These are phyloP conservation scores for Xiphophorus birchmanni DNA, from an alignment of 2,797 vertebrate species.

Conservation along the genomic window DNA sequence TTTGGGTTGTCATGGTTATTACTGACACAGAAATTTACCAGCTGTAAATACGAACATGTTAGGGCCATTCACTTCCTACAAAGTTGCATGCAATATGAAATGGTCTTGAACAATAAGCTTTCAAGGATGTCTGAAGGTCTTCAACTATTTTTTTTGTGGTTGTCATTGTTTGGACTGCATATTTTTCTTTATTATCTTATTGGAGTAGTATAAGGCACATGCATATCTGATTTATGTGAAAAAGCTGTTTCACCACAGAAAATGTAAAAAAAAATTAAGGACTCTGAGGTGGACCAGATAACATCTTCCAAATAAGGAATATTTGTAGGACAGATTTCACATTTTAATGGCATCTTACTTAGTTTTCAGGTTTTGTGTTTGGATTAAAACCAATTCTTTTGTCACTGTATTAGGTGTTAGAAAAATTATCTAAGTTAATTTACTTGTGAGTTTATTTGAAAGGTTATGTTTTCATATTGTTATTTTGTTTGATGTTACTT, in stretches of 20 bases:
- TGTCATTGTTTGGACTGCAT: neutral
- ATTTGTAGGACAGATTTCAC: neutral
- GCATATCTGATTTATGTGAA: neutral
- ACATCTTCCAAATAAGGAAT: neutral
- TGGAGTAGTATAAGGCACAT: neutral
- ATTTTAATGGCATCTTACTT: neutral
- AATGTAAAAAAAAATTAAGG: neutral
- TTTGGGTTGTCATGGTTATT: constrained; percentile 35
- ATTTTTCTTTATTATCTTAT: neutral
- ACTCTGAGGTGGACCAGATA: neutral
- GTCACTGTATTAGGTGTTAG: neutral
- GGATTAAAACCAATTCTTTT: neutral
- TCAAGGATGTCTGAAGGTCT: neutral
- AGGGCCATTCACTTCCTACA: neutral
- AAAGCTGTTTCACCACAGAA: neutral
- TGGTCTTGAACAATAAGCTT: neutral
- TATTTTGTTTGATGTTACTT: no score
- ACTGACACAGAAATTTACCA: neutral
- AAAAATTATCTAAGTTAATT: no score
- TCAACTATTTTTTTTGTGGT: neutral
- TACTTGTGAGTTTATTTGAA: no score
- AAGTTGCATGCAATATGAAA: neutral
- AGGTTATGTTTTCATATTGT: no score
- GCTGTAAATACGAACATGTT: neutral
- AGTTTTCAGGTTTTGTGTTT: neutral